These are phyloP conservation scores for Stenotaenia linearis DNA, from an alignment of 2,888 invertebrate species.

Conservation along the genomic window DNA sequence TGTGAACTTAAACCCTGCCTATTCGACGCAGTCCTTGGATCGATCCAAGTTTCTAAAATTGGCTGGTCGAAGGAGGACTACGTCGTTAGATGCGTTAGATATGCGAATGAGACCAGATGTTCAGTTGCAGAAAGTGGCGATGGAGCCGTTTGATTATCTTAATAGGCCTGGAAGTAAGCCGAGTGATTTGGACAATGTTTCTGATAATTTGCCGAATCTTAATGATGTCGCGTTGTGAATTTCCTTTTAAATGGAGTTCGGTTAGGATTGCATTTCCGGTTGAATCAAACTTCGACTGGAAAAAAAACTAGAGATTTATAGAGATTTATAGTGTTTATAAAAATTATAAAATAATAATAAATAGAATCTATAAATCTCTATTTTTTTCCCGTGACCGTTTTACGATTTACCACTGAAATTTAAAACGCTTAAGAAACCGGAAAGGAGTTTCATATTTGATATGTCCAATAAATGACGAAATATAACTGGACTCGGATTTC, in stretches of 20 bases:
- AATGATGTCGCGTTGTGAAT: conserved; percentile 35
- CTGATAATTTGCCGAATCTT: conserved; percentile 33
- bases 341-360: too few relatives aligned
- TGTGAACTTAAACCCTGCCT: conserved; percentile 34
- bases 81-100: conserved; percentile 35
- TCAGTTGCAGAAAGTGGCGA: conserved; percentile 35
- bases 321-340: too few relatives aligned
- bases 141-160: conserved; percentile 36
- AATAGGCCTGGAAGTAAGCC: conserved; percentile 36
- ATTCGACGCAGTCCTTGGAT: conserved; percentile 36
- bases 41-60: conserved; percentile 27
- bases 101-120: conserved; percentile 33
- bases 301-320: too few relatives aligned
- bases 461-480: too few relatives aligned
- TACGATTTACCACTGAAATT: too few relatives aligned
- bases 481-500: too few relatives aligned
- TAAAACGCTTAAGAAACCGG: too few relatives aligned
- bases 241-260: not conserved
- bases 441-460: too few relatives aligned
- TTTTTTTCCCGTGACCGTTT: too few relatives aligned
- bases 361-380: too few relatives aligned
- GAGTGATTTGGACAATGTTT: conserved; percentile 34
- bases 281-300: too few relatives aligned
- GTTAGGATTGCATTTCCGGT: not conserved
- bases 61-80: conserved; percentile 30